Base-by-base conservation (phyloP, 2,888 invertebrate genomes). In the Nycteola revayana region DNA sequence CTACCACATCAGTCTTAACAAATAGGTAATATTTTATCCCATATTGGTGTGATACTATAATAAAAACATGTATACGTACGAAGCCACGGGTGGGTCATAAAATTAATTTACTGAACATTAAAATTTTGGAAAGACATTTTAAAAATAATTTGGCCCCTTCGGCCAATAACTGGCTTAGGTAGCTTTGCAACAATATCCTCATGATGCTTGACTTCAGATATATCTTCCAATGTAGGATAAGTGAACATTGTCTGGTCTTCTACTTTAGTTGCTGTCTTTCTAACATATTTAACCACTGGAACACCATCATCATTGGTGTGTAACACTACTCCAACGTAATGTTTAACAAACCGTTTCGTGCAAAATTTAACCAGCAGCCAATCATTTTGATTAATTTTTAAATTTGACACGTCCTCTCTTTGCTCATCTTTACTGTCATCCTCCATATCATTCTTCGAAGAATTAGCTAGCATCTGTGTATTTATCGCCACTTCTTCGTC, bases 91-190 rank as follows among this genome's bases (percentile, higher is more conserved):
- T 14, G 14, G 14, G 14, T 14, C 14, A 14, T 14, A 14, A 14
- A 14, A 14, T 14, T 2, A 22, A 29, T 10, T 29, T 29, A 39
- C 33, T 39, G 33, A 39, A 34, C 23, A 24, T 39, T 39, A 30
- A 30, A 39, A 29, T 7, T 34, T 9, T 39, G 22, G 10, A 40
- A 40, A 27, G 31, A 35, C 9, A 40, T 31, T 33, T 40, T 40
- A 24, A 40, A 40, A 30, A 30, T 32, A 14, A 40, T 40, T 31
- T 35, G 30, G 9, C 39, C 34, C 31, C 39, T 34, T 9, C 35
- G 34, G 25, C 35, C 39, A 31, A 36, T 36, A 11, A 14, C 14
- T 14, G 32, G 32, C 11, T 25, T 23, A 23, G 32, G 32, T 14
- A 32, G 20, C 14, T 14, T 35, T 27, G 39, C 10, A 14, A 31